Percentiles rank a stretch among this genome's conserved stretches.
Evolutionary conservation across 2,797 vertebrate species (phyloP).

Genomic region (Eremophila alpestris): DNA sequence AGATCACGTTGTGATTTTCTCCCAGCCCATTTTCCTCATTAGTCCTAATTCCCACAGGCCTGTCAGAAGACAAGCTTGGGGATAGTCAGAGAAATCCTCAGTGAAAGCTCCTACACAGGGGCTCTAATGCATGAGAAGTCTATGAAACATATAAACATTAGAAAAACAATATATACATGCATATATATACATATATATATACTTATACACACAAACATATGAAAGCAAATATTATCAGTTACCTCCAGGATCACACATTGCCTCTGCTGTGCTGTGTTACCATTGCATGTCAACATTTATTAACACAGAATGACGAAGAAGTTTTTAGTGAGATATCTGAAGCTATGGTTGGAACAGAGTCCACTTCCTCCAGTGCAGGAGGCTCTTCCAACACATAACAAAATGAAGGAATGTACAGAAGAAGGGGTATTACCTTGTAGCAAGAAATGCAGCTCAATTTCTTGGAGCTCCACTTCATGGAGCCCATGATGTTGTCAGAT

Average conservation of each 20-base stretch:
- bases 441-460: background rate
- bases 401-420: background rate
- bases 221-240: background rate
- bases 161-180: background rate
- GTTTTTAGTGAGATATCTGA: background rate
- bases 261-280: background rate
- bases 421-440: background rate
- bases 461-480: background rate
- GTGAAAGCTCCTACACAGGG: background rate
- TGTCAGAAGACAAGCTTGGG: background rate
- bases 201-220: background rate
- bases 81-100: background rate
- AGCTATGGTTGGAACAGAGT: background rate
- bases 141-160: background rate
- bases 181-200: no score
- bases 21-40: background rate
- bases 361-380: background rate
- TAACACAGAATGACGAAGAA: background rate
- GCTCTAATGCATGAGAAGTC: background rate
- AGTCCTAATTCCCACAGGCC: background rate
- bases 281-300: background rate
- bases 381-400: background rate
- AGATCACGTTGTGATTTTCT: background rate
- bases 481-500: background rate
- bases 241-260: background rate